These are phyloP conservation scores for Gymnoscopelus braueri DNA, from an alignment of 2,797 vertebrate genomes.

Conservation along the genomic window DNA sequence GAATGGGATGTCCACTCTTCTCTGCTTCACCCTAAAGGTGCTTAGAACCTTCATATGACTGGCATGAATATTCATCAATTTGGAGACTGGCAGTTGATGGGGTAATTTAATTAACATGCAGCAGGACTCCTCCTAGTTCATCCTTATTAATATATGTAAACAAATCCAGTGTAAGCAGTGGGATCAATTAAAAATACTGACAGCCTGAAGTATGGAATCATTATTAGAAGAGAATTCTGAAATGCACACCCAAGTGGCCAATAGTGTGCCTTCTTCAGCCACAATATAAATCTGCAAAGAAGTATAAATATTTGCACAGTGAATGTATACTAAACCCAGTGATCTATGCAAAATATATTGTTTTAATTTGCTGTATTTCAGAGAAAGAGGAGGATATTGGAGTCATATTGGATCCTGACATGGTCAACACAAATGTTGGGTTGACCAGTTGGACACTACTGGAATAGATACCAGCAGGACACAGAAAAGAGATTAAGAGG, in stretches of 20 bases:
- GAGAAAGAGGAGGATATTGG: too few species aligned
- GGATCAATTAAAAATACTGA: slow-evolving; percentile 52
- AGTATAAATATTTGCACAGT: too few species aligned
- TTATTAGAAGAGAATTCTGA: slow-evolving; percentile 12
- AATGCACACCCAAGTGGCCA: not conserved
- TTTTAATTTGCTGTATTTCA: too few species aligned
- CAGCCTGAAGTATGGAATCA: slow-evolving; percentile 16
- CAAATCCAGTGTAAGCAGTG: slow-evolving; percentile 23
- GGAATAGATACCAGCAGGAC: too few species aligned
- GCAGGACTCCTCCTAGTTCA: slow-evolving; percentile 9
- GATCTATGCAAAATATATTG: too few species aligned
- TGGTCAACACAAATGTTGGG: too few species aligned
- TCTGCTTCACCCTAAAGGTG: not conserved
- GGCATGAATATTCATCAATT: slow-evolving; percentile 48
- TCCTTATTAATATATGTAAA: slow-evolving; percentile 36
- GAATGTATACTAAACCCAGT: too few species aligned
- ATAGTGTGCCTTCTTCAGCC: slow-evolving; percentile 2
- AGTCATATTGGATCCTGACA: too few species aligned
- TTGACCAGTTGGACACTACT: too few species aligned
- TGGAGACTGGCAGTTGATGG: slow-evolving; percentile 24
- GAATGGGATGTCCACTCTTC: not conserved
- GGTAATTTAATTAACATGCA: slow-evolving; percentile 38
- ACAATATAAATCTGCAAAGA: not conserved
- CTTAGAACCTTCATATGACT: slow-evolving; percentile 23
- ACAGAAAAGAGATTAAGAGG: too few species aligned